Conservation (phyloP, 2,113 vertebrate species). For the Rhinogobius similis region DNA sequence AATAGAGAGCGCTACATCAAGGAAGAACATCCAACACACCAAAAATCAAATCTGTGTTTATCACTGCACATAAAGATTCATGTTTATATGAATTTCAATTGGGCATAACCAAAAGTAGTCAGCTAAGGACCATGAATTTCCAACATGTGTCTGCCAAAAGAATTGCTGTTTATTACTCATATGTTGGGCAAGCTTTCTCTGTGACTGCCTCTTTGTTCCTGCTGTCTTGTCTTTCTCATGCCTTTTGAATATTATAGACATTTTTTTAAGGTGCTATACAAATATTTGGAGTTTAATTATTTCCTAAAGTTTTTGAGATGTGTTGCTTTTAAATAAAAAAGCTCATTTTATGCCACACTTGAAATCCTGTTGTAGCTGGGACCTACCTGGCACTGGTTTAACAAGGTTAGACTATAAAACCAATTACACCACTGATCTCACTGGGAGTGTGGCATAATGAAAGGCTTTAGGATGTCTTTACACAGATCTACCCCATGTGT, state of each 20-base stretch:
- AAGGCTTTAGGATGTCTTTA: conserved; percentile 53
- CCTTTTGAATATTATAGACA: not conserved
- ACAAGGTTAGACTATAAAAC: conserved; percentile 38
- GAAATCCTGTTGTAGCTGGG: conserved; percentile 8
- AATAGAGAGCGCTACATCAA: too few species aligned
- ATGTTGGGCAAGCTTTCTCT: not conserved
- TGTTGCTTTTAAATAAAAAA: not conserved
- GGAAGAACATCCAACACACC: too few species aligned
- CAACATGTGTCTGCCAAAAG: not conserved
- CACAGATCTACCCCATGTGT: conserved; percentile 54
- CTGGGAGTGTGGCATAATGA: conserved; percentile 40
- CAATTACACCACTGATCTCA: conserved; percentile 9
- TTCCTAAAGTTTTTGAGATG: not conserved
- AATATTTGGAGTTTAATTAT: not conserved
- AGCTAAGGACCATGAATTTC: not conserved
- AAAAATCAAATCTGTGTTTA: too few species aligned
- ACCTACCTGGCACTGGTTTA: conserved; percentile 32
- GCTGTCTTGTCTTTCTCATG: not conserved
- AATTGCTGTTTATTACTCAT: not conserved
- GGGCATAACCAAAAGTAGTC: not conserved
- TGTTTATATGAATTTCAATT: not conserved
- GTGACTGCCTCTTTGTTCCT: not conserved
- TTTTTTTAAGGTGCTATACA: not conserved
- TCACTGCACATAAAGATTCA: not conserved
- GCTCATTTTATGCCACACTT: not conserved